Evolutionary conservation across 2,888 invertebrate species (phyloP), one percentile per base, ranked within the genome.

Genomic region (Fragum fragum): DNA sequence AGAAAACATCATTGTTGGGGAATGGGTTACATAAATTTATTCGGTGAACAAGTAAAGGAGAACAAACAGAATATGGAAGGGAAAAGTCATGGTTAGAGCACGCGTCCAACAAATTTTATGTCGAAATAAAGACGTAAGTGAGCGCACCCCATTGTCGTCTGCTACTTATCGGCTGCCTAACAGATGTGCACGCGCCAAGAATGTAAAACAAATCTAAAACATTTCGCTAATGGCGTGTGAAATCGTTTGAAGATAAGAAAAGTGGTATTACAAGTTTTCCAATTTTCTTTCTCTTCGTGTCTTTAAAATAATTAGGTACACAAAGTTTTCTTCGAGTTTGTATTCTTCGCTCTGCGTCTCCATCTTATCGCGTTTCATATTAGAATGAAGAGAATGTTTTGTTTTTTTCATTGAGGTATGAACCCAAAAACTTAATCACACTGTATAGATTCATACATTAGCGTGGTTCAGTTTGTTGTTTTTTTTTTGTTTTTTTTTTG

Each of bases 181-280:
- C 71, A 71, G 71, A 71, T 71, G 71, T 55, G 36, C 55, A 55
- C 71, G 55, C 71, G 55, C 71, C 55, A 32, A 71, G 70, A 70
- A 70, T 55, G 53, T 57, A 55, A 53, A 53, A 53, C 71, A 71
- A 71, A 53, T 36, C 36, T 55, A 21, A 55, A 71, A 53, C 52
- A 70, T 70, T 70, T 53, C 42, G 52, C 32, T 70, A 70, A 70
- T 70, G 70, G 53, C 32, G 53, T 70, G 70, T 70, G 32, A 70
- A 70, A 53, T 71, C 57, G 71, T 71, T 71, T 71, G 71, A 71
- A 55, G 71, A 71, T 71, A 71, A 71, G 39, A 2, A 55, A 66
- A 21, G 36, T 11, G 66, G 42, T 42, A 66, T 66, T 66, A 66
- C 66, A 47, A 66, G 23, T 21, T 66, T 66, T 66, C 36, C 42